Conservation (phyloP, 2,797 vertebrate genomes). For the Dendrocincla fuliginosa region DNA sequence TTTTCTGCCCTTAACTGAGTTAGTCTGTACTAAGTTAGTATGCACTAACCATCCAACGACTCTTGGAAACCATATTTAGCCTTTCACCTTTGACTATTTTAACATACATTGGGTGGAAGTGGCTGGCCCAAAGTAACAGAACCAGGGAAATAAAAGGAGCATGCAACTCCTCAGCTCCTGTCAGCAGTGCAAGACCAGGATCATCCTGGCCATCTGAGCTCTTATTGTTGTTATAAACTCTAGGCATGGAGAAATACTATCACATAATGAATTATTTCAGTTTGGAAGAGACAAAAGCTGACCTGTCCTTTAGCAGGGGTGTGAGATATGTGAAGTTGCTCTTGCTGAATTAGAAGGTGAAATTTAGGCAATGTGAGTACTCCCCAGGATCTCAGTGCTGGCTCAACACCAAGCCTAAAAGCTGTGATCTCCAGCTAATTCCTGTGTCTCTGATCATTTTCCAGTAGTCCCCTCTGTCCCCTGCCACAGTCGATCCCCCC, state of each 20-base stretch:
- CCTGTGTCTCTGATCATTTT: neutral
- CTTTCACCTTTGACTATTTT: neutral
- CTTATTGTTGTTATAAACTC: neutral
- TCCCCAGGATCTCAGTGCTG: neutral
- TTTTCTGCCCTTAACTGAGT: neutral
- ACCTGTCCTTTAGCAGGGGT: neutral
- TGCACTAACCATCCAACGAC: neutral
- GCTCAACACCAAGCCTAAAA: neutral
- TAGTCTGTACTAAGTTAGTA: neutral
- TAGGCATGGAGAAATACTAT: neutral
- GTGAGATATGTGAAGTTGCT: neutral
- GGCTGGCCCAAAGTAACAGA: neutral
- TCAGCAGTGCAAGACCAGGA: neutral
- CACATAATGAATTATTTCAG: neutral
- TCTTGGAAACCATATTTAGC: neutral
- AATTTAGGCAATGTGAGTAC: neutral
- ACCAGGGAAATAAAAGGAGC: neutral
- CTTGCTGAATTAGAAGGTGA: neutral
- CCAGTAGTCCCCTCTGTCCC: neutral
- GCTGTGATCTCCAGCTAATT: neutral
- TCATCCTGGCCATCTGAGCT: neutral
- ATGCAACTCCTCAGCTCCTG: neutral
- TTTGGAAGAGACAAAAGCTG: neutral
- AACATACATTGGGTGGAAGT: neutral
- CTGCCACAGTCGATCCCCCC: fast-evolving